Evolutionary conservation across 2,888 invertebrate species (phyloP).

Genomic region (Amiota communis): DNA sequence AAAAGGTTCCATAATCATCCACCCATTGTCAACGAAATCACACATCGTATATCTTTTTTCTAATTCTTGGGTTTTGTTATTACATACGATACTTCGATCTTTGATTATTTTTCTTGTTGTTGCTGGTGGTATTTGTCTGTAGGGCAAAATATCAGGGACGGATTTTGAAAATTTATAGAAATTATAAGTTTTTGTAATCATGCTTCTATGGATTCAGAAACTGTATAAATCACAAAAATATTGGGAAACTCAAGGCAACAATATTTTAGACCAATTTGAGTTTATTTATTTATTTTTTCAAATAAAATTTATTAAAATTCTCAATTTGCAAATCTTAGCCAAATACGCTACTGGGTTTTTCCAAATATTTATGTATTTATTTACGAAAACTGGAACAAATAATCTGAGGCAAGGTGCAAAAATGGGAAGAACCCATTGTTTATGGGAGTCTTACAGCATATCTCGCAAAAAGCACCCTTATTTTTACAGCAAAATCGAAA

Average conservation of each 20-base stretch:
- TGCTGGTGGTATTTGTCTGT: slow-evolving; percentile 19
- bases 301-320: no score
- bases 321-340: no score
- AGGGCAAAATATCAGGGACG: slow-evolving; percentile 37
- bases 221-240: no score
- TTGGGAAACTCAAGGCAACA: no score
- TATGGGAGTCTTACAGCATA: slow-evolving; percentile 39
- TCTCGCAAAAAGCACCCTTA: slow-evolving; percentile 13
- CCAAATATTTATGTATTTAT: not conserved
- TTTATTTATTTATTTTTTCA: no score
- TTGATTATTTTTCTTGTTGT: slow-evolving; percentile 37
- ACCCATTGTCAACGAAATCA: slow-evolving; percentile 70
- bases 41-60: slow-evolving; percentile 67
- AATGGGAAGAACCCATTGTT: slow-evolving; percentile 64
- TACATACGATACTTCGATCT: slow-evolving; percentile 41
- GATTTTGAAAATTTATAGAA: not conserved
- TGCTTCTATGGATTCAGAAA: no score
- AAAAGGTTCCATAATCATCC: slow-evolving; percentile 53
- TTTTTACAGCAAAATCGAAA: slow-evolving; percentile 5
- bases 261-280: no score
- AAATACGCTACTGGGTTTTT: slow-evolving; percentile 22
- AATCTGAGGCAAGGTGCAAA: slow-evolving; percentile 69
- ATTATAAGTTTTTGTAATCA: no score
- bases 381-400: slow-evolving; percentile 28
- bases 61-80: slow-evolving; percentile 51